Evolutionary conservation across 2,113 vertebrate genomes (phyloP).

Genomic region (Centrocercus urophasianus): DNA sequence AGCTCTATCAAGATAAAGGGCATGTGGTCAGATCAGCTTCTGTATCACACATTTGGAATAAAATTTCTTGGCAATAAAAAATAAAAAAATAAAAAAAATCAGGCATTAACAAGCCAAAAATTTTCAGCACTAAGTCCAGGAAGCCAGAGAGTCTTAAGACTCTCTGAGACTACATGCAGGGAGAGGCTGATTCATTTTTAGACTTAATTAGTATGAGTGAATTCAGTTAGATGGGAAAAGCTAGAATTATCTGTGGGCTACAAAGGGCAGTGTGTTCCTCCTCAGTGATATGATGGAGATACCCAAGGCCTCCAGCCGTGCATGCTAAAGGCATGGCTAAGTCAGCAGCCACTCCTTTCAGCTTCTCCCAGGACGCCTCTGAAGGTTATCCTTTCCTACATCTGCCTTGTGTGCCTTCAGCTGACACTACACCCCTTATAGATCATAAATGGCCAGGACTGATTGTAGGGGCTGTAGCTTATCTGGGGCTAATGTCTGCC

Average conservation of each 20-base stretch:
- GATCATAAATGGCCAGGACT: rapidly evolving
- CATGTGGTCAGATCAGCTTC: not conserved
- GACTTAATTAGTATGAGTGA: not conserved
- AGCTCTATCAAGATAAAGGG: not conserved
- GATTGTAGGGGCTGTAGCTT: not conserved
- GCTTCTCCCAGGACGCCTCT: not conserved
- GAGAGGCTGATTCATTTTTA: not conserved
- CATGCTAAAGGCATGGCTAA: not conserved
- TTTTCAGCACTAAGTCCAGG: not conserved
- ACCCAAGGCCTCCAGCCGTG: rapidly evolving
- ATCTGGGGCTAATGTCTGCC: not conserved
- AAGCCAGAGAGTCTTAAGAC: not conserved
- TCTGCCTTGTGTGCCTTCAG: rapidly evolving
- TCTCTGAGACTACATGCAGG: not conserved
- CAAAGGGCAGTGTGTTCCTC: not conserved
- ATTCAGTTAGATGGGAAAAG: not conserved
- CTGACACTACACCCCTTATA: rapidly evolving
- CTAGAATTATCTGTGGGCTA: not conserved
- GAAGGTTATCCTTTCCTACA: not conserved
- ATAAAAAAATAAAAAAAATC: not conserved
- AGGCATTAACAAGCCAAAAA: not conserved
- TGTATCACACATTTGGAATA: not conserved
- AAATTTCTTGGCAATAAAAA: not conserved
- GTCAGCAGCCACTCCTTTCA: not conserved
- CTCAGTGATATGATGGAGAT: too few relatives aligned